Evolutionary conservation across 2,797 vertebrate genomes (phyloP).

Genomic region (Rallus crepitans): DNA sequence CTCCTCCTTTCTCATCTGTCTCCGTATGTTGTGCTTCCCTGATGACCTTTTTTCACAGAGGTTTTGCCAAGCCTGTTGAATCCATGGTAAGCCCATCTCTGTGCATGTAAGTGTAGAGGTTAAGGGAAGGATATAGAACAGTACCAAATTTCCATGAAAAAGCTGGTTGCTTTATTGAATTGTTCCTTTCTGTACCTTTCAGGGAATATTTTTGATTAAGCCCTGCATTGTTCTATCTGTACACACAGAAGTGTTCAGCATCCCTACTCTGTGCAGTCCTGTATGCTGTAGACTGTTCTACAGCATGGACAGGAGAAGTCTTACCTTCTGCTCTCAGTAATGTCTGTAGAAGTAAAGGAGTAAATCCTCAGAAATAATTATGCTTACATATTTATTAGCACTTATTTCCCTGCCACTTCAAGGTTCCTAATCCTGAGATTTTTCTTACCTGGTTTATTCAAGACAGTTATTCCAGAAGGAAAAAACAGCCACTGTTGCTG

Average conservation of each 20-base stretch:
- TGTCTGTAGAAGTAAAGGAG: constrained; percentile 33
- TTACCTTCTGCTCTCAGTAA: constrained; percentile 22
- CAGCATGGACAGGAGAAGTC: neutral
- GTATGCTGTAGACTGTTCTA: neutral
- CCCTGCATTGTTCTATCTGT: neutral
- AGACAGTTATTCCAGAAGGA: neutral
- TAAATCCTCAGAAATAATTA: neutral
- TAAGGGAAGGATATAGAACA: neutral
- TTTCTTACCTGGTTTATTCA: neutral
- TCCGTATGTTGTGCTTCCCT: neutral
- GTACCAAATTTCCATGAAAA: neutral
- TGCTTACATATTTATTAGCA: neutral
- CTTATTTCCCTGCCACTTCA: neutral
- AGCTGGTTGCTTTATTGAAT: neutral
- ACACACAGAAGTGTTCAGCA: neutral
- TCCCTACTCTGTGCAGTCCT: neutral
- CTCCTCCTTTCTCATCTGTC: neutral
- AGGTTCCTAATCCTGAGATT: neutral
- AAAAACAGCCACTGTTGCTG: neutral
- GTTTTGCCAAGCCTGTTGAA: constrained; percentile 8
- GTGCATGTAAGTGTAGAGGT: neutral
- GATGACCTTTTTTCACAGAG: neutral
- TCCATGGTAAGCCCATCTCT: neutral
- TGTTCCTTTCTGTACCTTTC: constrained; percentile 26
- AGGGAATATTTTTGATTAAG: neutral